Evolutionary conservation across 2,797 vertebrate species (phyloP), one percentile per base, ranked within the genome.

Genomic region (Loriculus beryllinus): DNA sequence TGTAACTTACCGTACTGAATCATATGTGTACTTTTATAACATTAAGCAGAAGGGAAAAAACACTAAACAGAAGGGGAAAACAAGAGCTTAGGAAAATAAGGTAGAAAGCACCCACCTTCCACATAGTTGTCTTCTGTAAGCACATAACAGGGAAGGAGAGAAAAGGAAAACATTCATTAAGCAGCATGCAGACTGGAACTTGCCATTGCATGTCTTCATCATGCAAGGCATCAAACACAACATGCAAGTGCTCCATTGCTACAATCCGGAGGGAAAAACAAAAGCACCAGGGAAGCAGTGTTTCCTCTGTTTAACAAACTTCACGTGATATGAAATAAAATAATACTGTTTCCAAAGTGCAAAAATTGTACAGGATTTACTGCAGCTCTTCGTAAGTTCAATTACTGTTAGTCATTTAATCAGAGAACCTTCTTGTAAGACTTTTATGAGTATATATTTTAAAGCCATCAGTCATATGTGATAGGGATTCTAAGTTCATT

Each of bases 151-250:
- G 98, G 98, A 99, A 98, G 99, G 98, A 99, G 98, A 99, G 98
- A 99, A 98, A 99, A 98, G 99, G 99, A 98, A 99, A 98, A 99
- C 98, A 99, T 99, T 99, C 98, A 99, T 99, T 99, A 99, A 99
- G 99, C 98, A 98, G 99, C 99, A 99, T 99, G 99, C 99, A 99
- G 98, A 99, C 98, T 98, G 97, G 98, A 98, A 98, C 98, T 97
- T 98, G 99, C 99, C 99, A 82, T 98, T 99, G 99, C 99, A 99
- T 99, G 99, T 98, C 95, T 98, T 98, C 95, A 97, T 98, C 99
- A 99, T 99, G 99, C 99, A 99, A 99, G 99, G 98, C 99, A 98
- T 97, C 97, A 98, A 98, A 99, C 98, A 99, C 98, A 98, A 98
- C 99, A 99, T 99, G 99, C 99, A 99, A 98, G 98, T 98, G 98